Evolutionary conservation across 2,113 vertebrate species (phyloP), one percentile per base, ranked within the genome.

Genomic region (Rallus limicola): DNA sequence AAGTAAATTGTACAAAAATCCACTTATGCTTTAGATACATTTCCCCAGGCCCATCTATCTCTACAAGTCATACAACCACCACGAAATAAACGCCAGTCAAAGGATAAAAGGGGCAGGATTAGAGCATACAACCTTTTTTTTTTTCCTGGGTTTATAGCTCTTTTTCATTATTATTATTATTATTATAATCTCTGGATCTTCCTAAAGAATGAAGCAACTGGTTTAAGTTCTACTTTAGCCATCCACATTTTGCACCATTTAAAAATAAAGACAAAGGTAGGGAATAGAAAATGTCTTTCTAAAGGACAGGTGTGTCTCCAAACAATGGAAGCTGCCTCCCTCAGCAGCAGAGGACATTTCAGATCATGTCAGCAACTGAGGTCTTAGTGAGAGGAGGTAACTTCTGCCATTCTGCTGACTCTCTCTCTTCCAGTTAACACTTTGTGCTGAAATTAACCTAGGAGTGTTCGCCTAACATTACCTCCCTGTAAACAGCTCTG

Each of bases 391-490:
- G 20, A 90, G 19, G 17, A 82, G 38, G n/a, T 17, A 82, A 90
- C 25, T 75, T 86, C n/a, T 78, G 80, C 38, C 28, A 34, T 48
- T 88, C 55, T 69, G 63, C 36, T 93, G 74, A 82, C 46, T 64
- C 3, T 24, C 62, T 29, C 38, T 62, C 31, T 77, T 67, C 64
- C 56, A 68, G 68, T 44, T 58, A 58, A 88, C 3, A 1, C 84
- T 94, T 44, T 71, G 62, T 76, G 79, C 64, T 84, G 92, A 44
- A 93, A 94, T 88, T 82, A 92, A 83, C 40, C 58, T 72, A 55
- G 48, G 65, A 76, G 25, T 58, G 58, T 72, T 92, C 2, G 14
- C 67, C 76, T 84, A 86, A 28, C 62, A 19, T 67, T 38, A 84
- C n/a, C 64, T 46, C 52, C 60, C 68, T 86, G 59, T 36, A 83